A percentile compares a stretch with the other conserved stretches of the same genome.
phyloP scores from a whole-genome alignment of 2,113 vertebrate genomes.

The Festucalex cinctus region DNA sequence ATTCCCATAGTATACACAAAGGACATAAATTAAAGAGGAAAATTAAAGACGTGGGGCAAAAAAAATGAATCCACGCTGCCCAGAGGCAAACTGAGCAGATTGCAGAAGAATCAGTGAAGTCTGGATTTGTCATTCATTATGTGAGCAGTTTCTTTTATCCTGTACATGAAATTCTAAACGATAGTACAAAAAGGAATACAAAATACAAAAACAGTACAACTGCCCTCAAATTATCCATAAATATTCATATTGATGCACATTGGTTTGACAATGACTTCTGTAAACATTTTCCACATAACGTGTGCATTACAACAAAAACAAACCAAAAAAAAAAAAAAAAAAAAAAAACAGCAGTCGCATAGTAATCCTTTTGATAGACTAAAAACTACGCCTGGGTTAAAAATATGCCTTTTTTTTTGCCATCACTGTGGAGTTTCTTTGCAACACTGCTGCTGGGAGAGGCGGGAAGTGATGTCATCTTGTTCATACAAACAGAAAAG shows the following conservation, averaged over 20 bases:
- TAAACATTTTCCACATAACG: constrained; percentile 71
- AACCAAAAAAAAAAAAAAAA: constrained; percentile 46
- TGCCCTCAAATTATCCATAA: constrained; percentile 67
- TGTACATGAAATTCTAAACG: constrained; percentile 66
- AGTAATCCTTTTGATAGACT: constrained; percentile 52
- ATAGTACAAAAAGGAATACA: constrained; percentile 69
- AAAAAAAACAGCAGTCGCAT: constrained; percentile 60
- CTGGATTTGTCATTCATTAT: constrained; percentile 32
- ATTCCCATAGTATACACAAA: constrained; percentile 67
- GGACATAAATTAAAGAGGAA: constrained; percentile 67
- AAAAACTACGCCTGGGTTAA: constrained; percentile 52
- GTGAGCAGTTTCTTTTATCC: constrained; percentile 45
- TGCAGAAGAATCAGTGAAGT: constrained; percentile 48
- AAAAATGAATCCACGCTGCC: constrained; percentile 30
- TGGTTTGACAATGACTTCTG: constrained; percentile 65
- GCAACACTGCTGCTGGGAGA: constrained; percentile 45
- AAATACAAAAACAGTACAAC: constrained; percentile 60
- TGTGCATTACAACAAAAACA: constrained; percentile 58
- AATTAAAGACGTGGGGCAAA: constrained; percentile 39
- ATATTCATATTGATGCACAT: constrained; percentile 66
- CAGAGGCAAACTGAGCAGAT: constrained; percentile 24
- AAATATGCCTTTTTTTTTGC: constrained; percentile 41
- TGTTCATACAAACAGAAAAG: constrained; percentile 1
- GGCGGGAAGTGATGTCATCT: background rate
- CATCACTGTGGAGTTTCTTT: constrained; percentile 39